Evolutionary conservation across 2,113 vertebrate species (phyloP), one percentile per base, ranked within the genome.

Genomic region (Serinus canaria): DNA sequence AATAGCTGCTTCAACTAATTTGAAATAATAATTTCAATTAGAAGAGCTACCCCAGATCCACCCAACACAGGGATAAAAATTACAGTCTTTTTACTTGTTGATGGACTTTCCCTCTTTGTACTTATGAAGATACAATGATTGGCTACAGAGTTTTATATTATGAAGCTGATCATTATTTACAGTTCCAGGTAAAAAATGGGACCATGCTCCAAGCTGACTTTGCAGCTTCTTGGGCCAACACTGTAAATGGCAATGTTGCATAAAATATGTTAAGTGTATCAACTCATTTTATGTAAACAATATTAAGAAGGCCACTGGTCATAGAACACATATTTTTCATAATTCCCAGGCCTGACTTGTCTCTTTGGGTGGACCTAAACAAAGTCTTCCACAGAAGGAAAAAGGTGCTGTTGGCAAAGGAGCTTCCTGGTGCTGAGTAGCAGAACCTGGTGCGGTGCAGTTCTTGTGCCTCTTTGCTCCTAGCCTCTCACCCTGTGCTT

Each of bases 401-500:
- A 53, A 90, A 22, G 3, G 5, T 30, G 22, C 7, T 1, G 0
- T 50, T 92, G 35, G 43, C 2, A 7, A 70, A 90, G n/a, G 11
- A 63, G 13, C 12, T 63, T 88, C 21, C 23, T 53, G 13, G 18
- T 39, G 20, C 39, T 70, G 50, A 59, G 39, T 21, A 39, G 14
- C n/a, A 86, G 67, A 37, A 58, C 6, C 10, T 59, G 62, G 9
- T 23, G 33, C 3, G 4, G 7, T 46, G 16, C 24, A 76, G 3
- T 18, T 85, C 43, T 37, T 76, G 11, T 35, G 9, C 11, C 15
- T 37, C 50, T 87, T 41, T 30, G 19, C 39, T 81, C n/a, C n/a
- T 30, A 67, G 24, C 7, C 5, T 7, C 17, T 77, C 33, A 33
- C 2, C 11, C 24, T 1, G 20, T 3, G 9, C 0, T 27, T 50